Percentiles rank a stretch among this genome's conserved stretches.
Conservation (phyloP, 2,113 vertebrate genomes). For the Chlamydotis undulata region DNA sequence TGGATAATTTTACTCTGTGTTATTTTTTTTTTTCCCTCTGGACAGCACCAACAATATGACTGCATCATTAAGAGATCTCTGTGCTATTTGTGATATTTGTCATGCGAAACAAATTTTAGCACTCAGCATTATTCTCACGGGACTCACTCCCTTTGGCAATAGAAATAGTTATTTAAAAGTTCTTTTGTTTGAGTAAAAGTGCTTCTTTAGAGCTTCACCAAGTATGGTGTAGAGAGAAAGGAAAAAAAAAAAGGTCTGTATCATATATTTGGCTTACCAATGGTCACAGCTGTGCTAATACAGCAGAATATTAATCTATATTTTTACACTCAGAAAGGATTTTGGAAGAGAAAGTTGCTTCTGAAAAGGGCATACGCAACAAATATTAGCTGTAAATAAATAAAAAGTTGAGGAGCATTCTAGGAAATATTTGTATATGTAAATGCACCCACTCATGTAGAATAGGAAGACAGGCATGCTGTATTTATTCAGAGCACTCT, state of each 20-base stretch:
- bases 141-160: neutral
- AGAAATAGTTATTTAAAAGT: neutral
- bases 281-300: constrained; percentile 34
- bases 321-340: constrained; percentile 1
- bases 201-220: neutral
- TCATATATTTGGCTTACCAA: neutral
- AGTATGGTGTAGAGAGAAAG: neutral
- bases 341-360: constrained; percentile 21
- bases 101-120: neutral
- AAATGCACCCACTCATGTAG: neutral
- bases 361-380: constrained; percentile 20
- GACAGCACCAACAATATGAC: neutral
- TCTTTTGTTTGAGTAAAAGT: neutral
- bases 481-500: neutral
- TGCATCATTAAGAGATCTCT: neutral
- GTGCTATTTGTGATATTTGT: neutral
- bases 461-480: neutral
- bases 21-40: neutral
- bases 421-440: constrained; percentile 32
- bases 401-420: constrained; percentile 2
- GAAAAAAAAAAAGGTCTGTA: neutral
- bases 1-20: neutral
- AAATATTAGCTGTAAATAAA: constrained; percentile 53
- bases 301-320: constrained; percentile 12
- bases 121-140: neutral